A percentile compares a stretch with the other conserved stretches of the same genome.
Evolutionary conservation across 2,888 invertebrate species (phyloP).

Genomic region (Papilio elwesi): DNA sequence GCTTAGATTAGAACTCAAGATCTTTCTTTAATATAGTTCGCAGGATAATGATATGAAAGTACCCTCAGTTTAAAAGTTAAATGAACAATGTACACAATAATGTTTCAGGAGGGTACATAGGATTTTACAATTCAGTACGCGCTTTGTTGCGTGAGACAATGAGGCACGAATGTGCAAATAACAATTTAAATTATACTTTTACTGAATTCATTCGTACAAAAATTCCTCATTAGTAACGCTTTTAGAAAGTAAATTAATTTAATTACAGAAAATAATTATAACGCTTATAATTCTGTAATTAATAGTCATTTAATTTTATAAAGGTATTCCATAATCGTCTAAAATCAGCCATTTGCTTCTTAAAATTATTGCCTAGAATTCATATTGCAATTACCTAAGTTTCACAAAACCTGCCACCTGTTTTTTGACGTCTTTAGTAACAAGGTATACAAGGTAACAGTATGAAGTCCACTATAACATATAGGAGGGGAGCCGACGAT

Average conservation of each 20-base stretch:
- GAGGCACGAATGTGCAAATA: not conserved
- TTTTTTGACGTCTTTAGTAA: too few relatives aligned
- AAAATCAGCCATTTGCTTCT: too few relatives aligned
- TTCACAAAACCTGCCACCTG: too few relatives aligned
- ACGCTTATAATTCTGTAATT: not conserved
- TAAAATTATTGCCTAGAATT: too few relatives aligned
- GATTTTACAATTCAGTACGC: not conserved
- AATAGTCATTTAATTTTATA: too few relatives aligned
- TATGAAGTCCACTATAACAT: too few relatives aligned
- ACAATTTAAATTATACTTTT: not conserved
- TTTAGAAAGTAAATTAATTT: not conserved
- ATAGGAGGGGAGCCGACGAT: too few relatives aligned
- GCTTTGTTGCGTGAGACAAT: not conserved
- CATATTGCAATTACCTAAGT: too few relatives aligned
- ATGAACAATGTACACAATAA: not conserved
- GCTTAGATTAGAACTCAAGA: not conserved
- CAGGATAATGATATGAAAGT: not conserved
- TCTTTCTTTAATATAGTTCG: not conserved
- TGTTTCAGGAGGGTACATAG: not conserved
- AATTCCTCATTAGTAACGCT: not conserved
- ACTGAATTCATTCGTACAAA: not conserved
- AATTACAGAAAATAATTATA: not conserved
- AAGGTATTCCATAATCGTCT: too few relatives aligned
- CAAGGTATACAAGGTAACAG: too few relatives aligned
- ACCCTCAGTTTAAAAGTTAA: not conserved